Evolutionary conservation across 2,888 invertebrate species (phyloP).

Genomic region (Aspidiotus rigidus): DNA sequence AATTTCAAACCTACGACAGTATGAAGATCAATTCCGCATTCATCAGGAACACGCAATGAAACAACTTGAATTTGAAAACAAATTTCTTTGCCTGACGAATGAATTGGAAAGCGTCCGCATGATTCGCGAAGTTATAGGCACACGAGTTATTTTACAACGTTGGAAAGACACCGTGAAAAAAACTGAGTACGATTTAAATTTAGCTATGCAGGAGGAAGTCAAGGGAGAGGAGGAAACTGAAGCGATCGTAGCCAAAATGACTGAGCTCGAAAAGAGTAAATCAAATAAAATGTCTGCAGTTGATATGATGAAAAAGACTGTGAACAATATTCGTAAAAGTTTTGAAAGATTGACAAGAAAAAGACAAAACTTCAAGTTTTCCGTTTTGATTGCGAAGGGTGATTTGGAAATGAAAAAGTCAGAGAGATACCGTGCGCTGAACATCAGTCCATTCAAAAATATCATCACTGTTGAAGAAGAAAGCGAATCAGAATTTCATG

Average conservation of each 20-base stretch:
- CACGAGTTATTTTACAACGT: slow-evolving; percentile 77
- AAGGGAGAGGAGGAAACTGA: slow-evolving; percentile 74
- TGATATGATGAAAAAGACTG: slow-evolving; percentile 77
- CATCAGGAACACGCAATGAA: slow-evolving; percentile 93
- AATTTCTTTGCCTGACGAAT: slow-evolving; percentile 84
- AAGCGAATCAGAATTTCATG: slow-evolving; percentile 70
- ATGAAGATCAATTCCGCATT: slow-evolving; percentile 89
- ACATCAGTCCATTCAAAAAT: too few species aligned
- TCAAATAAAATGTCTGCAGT: slow-evolving; percentile 58
- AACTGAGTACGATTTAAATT: slow-evolving; percentile 79
- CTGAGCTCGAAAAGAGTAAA: slow-evolving; percentile 68
- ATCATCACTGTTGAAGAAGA: too few species aligned
- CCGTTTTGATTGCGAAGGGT: slow-evolving; percentile 67
- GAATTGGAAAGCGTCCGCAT: slow-evolving; percentile 76
- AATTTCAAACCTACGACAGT: slow-evolving; percentile 93
- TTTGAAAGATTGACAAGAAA: slow-evolving; percentile 80
- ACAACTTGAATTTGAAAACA: slow-evolving; percentile 91
- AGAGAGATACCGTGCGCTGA: slow-evolving; percentile 82
- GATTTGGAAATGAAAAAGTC: slow-evolving; percentile 83
- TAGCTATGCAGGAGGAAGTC: slow-evolving; percentile 62
- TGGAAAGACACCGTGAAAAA: slow-evolving; percentile 89
- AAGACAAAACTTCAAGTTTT: slow-evolving; percentile 74
- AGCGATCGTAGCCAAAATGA: slow-evolving; percentile 72
- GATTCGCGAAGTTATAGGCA: slow-evolving; percentile 72
- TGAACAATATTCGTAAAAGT: slow-evolving; percentile 72